phyloP scores from a whole-genome alignment of 2,888 invertebrate genomes.

The Xanthorhoe designata region DNA sequence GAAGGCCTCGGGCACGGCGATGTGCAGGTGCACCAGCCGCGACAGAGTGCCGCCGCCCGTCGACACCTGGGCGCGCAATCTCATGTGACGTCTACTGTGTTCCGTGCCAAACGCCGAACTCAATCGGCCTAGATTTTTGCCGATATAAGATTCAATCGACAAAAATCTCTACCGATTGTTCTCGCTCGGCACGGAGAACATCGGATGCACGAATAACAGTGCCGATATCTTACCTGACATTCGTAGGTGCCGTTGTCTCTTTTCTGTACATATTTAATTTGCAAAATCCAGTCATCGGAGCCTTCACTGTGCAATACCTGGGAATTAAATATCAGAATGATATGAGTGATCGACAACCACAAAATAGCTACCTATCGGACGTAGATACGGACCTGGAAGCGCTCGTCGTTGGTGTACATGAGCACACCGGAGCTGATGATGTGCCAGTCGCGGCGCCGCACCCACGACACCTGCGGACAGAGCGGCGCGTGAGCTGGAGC shows the following conservation, averaged over 20 bases:
- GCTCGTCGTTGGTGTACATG: constrained; percentile 96
- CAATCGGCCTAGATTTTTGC: background rate
- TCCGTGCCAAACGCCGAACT: background rate
- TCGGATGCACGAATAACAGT: background rate
- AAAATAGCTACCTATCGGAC: background rate
- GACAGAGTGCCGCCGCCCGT: constrained; percentile 93
- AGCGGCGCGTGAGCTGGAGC: background rate
- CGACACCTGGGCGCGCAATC: constrained; percentile 88
- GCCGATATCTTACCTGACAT: constrained; percentile 88
- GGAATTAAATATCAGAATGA: background rate
- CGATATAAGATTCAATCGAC: no score
- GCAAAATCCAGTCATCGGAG: constrained; percentile 95
- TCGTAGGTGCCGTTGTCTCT: constrained; percentile 96
- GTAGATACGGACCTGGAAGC: constrained; percentile 84
- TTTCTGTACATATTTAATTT: constrained; percentile 96
- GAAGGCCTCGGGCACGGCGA: constrained; percentile 95
- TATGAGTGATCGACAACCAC: background rate
- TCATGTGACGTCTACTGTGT: background rate
- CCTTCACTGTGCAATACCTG: constrained; percentile 92
- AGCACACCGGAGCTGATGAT: constrained; percentile 95
- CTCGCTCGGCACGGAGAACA: background rate
- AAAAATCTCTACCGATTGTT: no score
- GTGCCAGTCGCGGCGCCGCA: constrained; percentile 96
- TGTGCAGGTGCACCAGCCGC: constrained; percentile 94
- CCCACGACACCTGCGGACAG: constrained; percentile 93